Evolutionary conservation across 2,888 invertebrate species (phyloP), one percentile per base, ranked within the genome.

Genomic region (Meandrusa payeni): DNA sequence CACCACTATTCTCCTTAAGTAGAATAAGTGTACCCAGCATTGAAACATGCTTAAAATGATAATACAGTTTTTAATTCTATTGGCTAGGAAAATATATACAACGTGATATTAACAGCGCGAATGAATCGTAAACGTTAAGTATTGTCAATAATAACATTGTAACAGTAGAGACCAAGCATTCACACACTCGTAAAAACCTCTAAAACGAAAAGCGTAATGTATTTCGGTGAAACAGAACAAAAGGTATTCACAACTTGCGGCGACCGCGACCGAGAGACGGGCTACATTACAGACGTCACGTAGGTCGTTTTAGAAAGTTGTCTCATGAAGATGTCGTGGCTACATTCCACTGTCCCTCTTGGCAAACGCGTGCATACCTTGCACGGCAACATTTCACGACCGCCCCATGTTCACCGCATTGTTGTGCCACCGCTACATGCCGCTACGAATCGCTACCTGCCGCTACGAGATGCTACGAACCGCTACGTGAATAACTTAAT

Each of bases 251-350:
- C 22, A 37, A 11, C 40, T 36, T 41, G 24, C 23, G 24, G 41
- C 32, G 29, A 46, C 47, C 49, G 31, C 51, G 45, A 48, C 47
- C 46, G 34, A 28, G 41, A 22, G 27, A 48, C 40, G 39, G 9
- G 43, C 24, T 29, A 12, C 37, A 40, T 46, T 41, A 68, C 64
- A 64, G 59, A 54, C 54, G 58, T 60, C 60, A 48, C 56, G 50
- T 42, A 46, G 50, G 57, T 60, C 66, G 67, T 73, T 43, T 75
- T 61, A 59, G 57, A 68, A 71, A 76, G 68, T 70, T 68, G 69
- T 69, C 60, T 36, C 70, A 81, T 80, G 78, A 81, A 85, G 83
- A 85, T 76, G 76, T 82, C 67, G 71, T 62, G 68, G 75, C 61
- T 64, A 66, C 69, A 80, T 82, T 76, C 78, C 75, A 24, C 54